Evolutionary conservation across 2,888 invertebrate genomes (phyloP).

Genomic region (Amblyjoppa proteus): DNA sequence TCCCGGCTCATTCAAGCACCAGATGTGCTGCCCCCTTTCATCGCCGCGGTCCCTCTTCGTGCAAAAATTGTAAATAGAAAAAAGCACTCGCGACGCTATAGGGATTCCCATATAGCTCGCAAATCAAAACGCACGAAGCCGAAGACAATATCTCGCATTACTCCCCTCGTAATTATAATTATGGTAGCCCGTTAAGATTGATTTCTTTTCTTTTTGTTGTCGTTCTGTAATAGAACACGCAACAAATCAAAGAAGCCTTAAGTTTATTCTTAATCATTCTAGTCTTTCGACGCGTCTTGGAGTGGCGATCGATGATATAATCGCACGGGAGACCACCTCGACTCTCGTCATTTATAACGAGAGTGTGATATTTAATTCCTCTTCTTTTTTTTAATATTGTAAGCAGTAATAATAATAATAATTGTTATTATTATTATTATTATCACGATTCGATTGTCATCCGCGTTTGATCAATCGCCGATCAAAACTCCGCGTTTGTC

Average conservation of each 20-base stretch:
- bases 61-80: slow-evolving; percentile 65
- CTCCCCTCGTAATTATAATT: slow-evolving; percentile 54
- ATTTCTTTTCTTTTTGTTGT: slow-evolving; percentile 22
- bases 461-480: slow-evolving; percentile 61
- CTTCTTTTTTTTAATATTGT: slow-evolving; percentile 61
- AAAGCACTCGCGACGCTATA: slow-evolving; percentile 35
- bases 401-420: slow-evolving; percentile 56
- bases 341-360: slow-evolving; percentile 56
- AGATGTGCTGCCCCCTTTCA: slow-evolving; percentile 39
- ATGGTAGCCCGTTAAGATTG: slow-evolving; percentile 41
- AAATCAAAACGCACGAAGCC: slow-evolving; percentile 68
- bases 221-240: slow-evolving; percentile 5
- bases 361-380: slow-evolving; percentile 66
- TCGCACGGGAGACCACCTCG: slow-evolving; percentile 66
- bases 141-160: slow-evolving; percentile 50
- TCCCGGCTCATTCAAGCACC: slow-evolving; percentile 16
- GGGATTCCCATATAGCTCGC: slow-evolving; percentile 46
- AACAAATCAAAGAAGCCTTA: slow-evolving; percentile 46
- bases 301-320: slow-evolving; percentile 77
- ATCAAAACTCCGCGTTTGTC: slow-evolving; percentile 78
- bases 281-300: slow-evolving; percentile 82
- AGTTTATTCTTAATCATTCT: slow-evolving; percentile 82
- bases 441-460: slow-evolving; percentile 45
- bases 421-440: slow-evolving; percentile 57
- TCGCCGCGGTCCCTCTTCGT: slow-evolving; percentile 49